These are phyloP conservation scores for Acronicta aceris DNA, from an alignment of 2,888 invertebrate species.

Conservation along the genomic window DNA sequence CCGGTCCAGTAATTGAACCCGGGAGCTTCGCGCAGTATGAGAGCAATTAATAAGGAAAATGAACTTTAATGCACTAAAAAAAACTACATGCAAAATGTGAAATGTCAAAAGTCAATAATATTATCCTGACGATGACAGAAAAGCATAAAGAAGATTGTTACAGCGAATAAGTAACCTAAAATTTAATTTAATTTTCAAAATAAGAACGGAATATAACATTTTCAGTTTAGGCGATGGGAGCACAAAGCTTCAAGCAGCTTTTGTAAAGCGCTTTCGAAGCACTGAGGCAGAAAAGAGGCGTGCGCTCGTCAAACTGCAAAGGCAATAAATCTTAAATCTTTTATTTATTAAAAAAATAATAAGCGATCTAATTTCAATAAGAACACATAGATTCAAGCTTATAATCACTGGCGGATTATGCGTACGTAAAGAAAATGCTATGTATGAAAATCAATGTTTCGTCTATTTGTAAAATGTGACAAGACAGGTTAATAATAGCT, in stretches of 20 bases:
- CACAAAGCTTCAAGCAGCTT: conserved; percentile 20
- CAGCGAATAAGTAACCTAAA: neutral
- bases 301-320: conserved; percentile 23
- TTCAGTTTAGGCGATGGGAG: conserved; percentile 12
- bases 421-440: too few relatives aligned
- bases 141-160: neutral
- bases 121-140: too few relatives aligned
- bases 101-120: too few relatives aligned
- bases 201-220: conserved; percentile 16
- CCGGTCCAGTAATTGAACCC: too few relatives aligned
- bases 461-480: too few relatives aligned
- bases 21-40: too few relatives aligned
- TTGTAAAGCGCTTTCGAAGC: conserved; percentile 33
- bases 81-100: too few relatives aligned
- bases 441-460: too few relatives aligned
- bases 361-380: conserved; percentile 8
- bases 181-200: conserved; percentile 8
- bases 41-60: too few relatives aligned
- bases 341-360: conserved; percentile 16
- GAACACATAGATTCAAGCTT: conserved; percentile 1
- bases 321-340: conserved; percentile 28
- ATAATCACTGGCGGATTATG: conserved; percentile 2
- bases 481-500: neutral
- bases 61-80: too few relatives aligned
- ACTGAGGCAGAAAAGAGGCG: conserved; percentile 29